Base-by-base conservation (phyloP, 30 jellyfish, hydroid and myxozoan species). In the Hydractinia symbiolongicarpus region DNA sequence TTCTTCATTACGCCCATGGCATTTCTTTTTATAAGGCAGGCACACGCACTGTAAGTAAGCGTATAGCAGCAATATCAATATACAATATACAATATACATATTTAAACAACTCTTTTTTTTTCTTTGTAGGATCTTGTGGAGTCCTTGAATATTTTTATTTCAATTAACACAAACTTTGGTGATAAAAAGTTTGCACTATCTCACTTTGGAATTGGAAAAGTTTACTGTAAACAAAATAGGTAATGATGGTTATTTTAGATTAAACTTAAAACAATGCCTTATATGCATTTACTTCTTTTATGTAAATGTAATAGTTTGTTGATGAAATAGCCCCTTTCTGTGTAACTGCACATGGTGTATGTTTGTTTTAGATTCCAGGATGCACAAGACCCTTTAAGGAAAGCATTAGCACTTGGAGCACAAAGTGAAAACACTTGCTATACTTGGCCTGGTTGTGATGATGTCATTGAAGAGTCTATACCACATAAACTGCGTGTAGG, bases 381-480 rank as follows among this genome's bases (percentile, higher is more conserved):
- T 9, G 87, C 86, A 82, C 79, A 17, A 17, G 20, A 78, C 9
- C 66, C 77, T 4, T 64, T 90, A 72, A 54, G 64, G 50, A 13
- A 56, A 21, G 82, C 93, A 44, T 72, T 85, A 50, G 85, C 72
- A 7, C 53, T 76, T 6, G 54, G 50, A 6, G 71, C 73, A 21
- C 56, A 61, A n/a, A 88, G 86, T 8, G 44, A 62, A 72, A 10
- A 85, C 50, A 71, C 53, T 11, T 14, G 51, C 67, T 61, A 78
- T 5, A 72, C 54, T 49, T 90, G 97, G 97, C 97, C 97, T 8
- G 97, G 95, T 62, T 77, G 90, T 52, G 82, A 74, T 21, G 55
- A 52, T 13, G 66, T 77, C 79, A 90, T 90, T 40, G 88, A 86
- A 77, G 97, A 90, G 74, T 72, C 95, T 9, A 82, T 53, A 50